Evolutionary conservation across 2,888 invertebrate genomes (phyloP), one percentile per base, ranked within the genome.

Genomic region (Drosophila quinaria): DNA sequence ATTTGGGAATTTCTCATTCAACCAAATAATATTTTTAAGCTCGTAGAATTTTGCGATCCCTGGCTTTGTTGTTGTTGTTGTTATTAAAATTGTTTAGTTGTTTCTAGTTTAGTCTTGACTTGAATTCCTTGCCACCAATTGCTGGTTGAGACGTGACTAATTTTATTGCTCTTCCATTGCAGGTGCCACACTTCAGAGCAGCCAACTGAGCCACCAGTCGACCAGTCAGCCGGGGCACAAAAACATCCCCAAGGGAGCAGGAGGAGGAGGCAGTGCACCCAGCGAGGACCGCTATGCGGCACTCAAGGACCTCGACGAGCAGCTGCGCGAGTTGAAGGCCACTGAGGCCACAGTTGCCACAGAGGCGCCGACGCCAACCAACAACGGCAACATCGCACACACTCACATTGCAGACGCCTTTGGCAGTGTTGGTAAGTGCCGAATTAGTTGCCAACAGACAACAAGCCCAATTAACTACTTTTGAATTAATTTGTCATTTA

Each of bases 221-320:
- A 64, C 47, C 25, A 25, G 25, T 25, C 25, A 25, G 33, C n/a
- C 19, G 50, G 50, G 17, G 55, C 74, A 63, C 71, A 71, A 71
- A 65, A 59, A 68, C 59, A 64, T 51, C 59, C 46, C 61, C 25
- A 61, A 70, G 65, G 70, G 46, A 29, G 8, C 8, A 6, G 8
- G 29, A 8, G 29, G 8, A 29, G 29, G 29, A 22, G 35, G 67
- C 70, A 55, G 31, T 44, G 87, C 91, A 62, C 93, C 92, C 78
- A 91, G 95, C 90, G 97, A 96, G 94, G 98, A 99, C 93, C 96
- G 97, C 81, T 99, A 99, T 93, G 98, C 98, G 78, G 98, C 98
- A 55, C 94, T 99, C 69, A 98, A 98, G 93, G 98, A 98, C 93
- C 94, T 99, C 89, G 98, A 98, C 92, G 94, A 95, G 91, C 95